Evolutionary conservation across 2,113 vertebrate species (phyloP).

Genomic region (Aspiorhynchus laticeps): DNA sequence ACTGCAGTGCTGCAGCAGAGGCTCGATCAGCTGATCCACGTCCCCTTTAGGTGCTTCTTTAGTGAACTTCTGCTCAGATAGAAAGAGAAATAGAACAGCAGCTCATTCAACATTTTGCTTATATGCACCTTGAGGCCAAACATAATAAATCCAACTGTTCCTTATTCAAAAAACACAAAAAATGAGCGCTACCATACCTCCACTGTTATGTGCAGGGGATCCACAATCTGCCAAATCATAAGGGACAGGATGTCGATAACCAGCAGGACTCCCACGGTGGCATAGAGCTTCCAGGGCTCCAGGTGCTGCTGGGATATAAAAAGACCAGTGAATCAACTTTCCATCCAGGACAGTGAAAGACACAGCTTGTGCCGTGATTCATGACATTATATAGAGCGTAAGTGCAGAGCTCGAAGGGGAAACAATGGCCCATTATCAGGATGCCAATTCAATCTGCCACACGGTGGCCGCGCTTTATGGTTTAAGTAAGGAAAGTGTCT

Average conservation of each 20-base stretch:
- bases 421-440: conserved; percentile 64
- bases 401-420: conserved; percentile 53
- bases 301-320: conserved; percentile 78
- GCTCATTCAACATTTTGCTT: background rate
- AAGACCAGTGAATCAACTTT: conserved; percentile 46
- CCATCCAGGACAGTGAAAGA: conserved; percentile 5
- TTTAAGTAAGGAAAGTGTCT: conserved; percentile 42
- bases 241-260: conserved; percentile 87
- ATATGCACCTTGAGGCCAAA: background rate
- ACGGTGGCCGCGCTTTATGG: conserved; percentile 32
- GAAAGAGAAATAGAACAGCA: conserved; percentile 4
- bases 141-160: background rate
- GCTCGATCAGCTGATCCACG: conserved; percentile 86
- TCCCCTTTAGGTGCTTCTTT: conserved; percentile 88
- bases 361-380: conserved; percentile 50
- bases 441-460: conserved; percentile 60
- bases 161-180: background rate
- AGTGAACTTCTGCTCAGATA: conserved; percentile 80
- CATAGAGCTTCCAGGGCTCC: conserved; percentile 95
- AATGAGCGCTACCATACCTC: conserved; percentile 77
- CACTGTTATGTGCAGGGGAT: conserved; percentile 88
- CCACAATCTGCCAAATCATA: conserved; percentile 92
- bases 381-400: conserved; percentile 58
- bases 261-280: conserved; percentile 88
- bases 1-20: conserved; percentile 92